Evolutionary conservation across 2,888 invertebrate genomes (phyloP).

Genomic region (Drosophila pseudotakahashii): DNA sequence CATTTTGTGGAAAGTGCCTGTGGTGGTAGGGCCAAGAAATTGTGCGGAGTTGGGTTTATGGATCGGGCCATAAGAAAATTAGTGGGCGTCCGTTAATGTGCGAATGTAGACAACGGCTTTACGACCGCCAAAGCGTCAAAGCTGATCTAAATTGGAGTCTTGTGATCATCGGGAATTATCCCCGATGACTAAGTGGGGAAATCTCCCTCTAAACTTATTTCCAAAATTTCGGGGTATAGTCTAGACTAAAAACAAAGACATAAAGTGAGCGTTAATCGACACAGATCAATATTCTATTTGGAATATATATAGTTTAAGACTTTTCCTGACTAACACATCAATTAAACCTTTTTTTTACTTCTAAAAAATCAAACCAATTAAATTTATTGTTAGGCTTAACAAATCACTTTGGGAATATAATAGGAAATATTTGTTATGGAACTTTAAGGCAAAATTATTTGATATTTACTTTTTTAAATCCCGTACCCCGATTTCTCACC

Average conservation of each 20-base stretch:
- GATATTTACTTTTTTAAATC: too few species aligned
- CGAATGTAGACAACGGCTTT: slow-evolving; percentile 41
- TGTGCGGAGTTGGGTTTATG: slow-evolving; percentile 52
- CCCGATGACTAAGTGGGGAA: slow-evolving; percentile 43
- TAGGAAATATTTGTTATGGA: too few species aligned
- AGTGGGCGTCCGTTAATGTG: slow-evolving; percentile 62
- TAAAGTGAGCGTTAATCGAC: not conserved
- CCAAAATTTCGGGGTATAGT: not conserved
- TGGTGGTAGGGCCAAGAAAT: slow-evolving; percentile 26
- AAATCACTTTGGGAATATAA: too few species aligned
- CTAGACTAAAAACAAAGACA: not conserved
- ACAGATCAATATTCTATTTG: too few species aligned
- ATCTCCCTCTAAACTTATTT: not conserved
- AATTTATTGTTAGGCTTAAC: too few species aligned
- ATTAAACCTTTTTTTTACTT: too few species aligned
- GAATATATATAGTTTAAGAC: too few species aligned
- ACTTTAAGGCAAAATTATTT: too few species aligned
- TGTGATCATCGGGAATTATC: slow-evolving; percentile 51
- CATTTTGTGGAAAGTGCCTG: slow-evolving; percentile 38
- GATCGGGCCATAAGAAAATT: slow-evolving; percentile 52
- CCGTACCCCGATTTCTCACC: too few species aligned
- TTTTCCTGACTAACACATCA: too few species aligned
- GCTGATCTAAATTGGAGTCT: slow-evolving; percentile 50
- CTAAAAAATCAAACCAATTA: too few species aligned
- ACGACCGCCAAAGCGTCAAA: slow-evolving; percentile 31